Percentiles rank a stretch among this genome's conserved stretches.
phyloP scores from a whole-genome alignment of 2,797 vertebrate species.

The Cyprinodon diabolis region DNA sequence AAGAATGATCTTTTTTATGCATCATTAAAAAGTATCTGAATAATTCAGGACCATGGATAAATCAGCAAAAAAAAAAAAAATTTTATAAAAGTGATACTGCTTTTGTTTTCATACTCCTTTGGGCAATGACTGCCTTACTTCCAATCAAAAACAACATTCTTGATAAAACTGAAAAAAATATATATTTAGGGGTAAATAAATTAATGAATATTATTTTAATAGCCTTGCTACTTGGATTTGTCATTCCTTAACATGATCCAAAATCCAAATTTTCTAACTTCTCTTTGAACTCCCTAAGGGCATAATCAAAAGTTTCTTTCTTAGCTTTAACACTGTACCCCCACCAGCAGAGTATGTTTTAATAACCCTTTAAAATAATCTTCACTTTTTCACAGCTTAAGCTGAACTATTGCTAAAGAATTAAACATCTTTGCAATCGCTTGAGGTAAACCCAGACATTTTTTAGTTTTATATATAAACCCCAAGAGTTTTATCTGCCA shows the following conservation, averaged over 20 bases:
- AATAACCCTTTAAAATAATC: background rate
- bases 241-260: background rate
- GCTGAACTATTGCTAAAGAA: background rate
- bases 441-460: slow-evolving; percentile 19
- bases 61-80: no score
- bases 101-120: no score
- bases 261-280: background rate
- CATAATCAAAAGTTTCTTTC: background rate
- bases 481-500: slow-evolving; percentile 20
- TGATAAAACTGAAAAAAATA: background rate
- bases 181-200: background rate
- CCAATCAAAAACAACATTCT: background rate
- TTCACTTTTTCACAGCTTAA: background rate
- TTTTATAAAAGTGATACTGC: no score
- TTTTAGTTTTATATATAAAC: slow-evolving; percentile 7
- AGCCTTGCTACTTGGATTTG: background rate
- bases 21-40: no score
- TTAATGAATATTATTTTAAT: background rate
- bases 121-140: no score
- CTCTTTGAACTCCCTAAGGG: background rate
- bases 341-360: background rate
- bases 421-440: slow-evolving; percentile 3
- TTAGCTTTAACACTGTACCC: background rate
- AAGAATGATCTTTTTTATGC: no score
- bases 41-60: no score